phyloP scores from a whole-genome alignment of 2,113 vertebrate species.

The Echinops telfairi region DNA sequence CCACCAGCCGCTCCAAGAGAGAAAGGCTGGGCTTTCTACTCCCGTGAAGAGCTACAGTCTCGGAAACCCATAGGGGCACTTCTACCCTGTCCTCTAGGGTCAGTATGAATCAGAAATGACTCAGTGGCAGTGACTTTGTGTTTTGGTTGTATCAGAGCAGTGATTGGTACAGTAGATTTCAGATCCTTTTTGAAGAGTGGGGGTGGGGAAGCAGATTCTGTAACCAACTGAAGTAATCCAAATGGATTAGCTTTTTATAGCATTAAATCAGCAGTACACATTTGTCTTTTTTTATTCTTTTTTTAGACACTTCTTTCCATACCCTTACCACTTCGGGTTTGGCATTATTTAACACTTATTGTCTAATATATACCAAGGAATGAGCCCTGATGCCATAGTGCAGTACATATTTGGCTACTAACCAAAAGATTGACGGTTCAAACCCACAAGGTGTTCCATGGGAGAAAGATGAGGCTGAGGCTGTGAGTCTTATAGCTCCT shows the following conservation, averaged over 20 bases:
- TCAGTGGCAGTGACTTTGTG: too few species aligned
- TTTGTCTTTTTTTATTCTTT: conserved; percentile 48
- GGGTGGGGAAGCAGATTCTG: neutral
- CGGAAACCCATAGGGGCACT: too few species aligned
- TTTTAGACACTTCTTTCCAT: conserved; percentile 36
- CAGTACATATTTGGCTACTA: too few species aligned
- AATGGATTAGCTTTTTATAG: neutral
- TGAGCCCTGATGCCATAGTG: too few species aligned
- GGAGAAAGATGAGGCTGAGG: neutral
- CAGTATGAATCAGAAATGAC: too few species aligned
- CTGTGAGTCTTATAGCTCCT: neutral
- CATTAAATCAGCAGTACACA: conserved; percentile 27
- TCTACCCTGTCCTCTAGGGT: too few species aligned
- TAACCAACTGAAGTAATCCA: neutral
- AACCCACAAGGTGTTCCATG: too few species aligned
- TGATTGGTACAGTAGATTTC: conserved; percentile 51
- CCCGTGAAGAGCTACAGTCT: too few species aligned
- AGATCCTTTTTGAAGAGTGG: neutral
- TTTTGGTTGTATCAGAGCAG: neutral
- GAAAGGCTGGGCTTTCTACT: too few species aligned
- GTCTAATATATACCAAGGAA: neutral
- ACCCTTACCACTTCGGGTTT: conserved; percentile 27
- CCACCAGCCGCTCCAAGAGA: too few species aligned
- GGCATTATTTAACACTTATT: conserved; percentile 54
- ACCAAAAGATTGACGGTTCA: too few species aligned